Evolutionary conservation across 2,888 invertebrate genomes (phyloP), one percentile per base, ranked within the genome.

Genomic region (Pheosia gnoma): DNA sequence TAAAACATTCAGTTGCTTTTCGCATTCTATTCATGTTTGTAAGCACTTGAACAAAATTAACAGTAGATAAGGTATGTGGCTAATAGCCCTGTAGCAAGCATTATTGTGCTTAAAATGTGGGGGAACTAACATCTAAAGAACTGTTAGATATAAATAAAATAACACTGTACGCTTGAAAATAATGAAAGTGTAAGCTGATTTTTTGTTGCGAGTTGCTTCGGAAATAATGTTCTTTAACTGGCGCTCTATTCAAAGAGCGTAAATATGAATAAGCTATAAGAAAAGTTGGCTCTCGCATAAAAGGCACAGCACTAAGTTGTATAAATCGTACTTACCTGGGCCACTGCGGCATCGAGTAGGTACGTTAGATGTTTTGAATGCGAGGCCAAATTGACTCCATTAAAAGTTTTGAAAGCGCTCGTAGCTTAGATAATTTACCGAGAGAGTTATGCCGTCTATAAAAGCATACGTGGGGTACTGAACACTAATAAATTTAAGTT

Each of bases 361-460:
- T 77, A 84, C 82, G 84, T 86, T 84, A 82, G 86, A 83, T 89
- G 88, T 90, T 92, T 92, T 91, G 90, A 91, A 91, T 90, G 87
- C 87, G 88, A 84, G 79, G 86, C 89, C 86, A 91, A 91, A 93
- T 91, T 91, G 91, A 90, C 89, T 91, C 91, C 93, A 93, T 93
- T 93, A 93, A 92, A 93, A 92, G 88, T 93, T 92, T 85, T 88
- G 89, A 90, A 91, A 91, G 91, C 90, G 86, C 87, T 88, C 89
- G 85, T 85, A 88, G 91, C 89, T 91, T 89, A 91, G 89, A 91
- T 91, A 91, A 93, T 92, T 92, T 90, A 90, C 86, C 81, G 86
- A 79, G 85, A 83, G 89, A 91, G 91, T 91, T 90, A 88, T 88
- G 85, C 88, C 80, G 81, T 87, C 83, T 88, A 89, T 87, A 88